Percentiles rank a stretch among this genome's conserved stretches.
phyloP scores from a whole-genome alignment of 2,797 vertebrate genomes.

The Alcedo quadribrachys region DNA sequence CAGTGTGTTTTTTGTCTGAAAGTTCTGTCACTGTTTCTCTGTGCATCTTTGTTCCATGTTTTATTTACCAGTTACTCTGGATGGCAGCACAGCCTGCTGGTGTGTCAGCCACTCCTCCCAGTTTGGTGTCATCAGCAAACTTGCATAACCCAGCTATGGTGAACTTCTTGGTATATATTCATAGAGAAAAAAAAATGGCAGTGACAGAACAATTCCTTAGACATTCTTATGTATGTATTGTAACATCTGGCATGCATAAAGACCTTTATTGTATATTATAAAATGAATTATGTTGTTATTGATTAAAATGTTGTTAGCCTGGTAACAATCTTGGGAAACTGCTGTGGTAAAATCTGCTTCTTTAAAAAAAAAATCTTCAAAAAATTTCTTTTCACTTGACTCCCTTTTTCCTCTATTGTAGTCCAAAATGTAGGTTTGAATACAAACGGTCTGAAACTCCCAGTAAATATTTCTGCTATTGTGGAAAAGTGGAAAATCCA shows the following conservation, averaged over 20 bases:
- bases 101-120: too few relatives aligned
- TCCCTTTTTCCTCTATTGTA: conserved; percentile 54
- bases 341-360: not conserved
- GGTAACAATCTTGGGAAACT: not conserved
- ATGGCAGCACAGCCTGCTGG: too few relatives aligned
- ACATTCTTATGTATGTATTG: not conserved
- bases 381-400: not conserved
- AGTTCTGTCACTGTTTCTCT: not conserved
- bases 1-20: not conserved
- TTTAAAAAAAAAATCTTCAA: not conserved
- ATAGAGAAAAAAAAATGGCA: not conserved
- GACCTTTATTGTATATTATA: not conserved
- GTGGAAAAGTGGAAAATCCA: conserved; percentile 93
- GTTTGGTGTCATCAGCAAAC: too few relatives aligned
- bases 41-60: not conserved
- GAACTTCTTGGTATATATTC: not conserved
- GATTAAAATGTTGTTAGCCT: not conserved
- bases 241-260: not conserved
- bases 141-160: not conserved
- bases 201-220: not conserved
- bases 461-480: conserved; percentile 91
- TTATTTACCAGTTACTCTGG: not conserved
- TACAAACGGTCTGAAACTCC: conserved; percentile 90
- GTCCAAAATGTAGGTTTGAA: conserved; percentile 94
- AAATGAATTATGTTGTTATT: not conserved